These are phyloP conservation scores for Thera obeliscata DNA, from an alignment of 2,888 invertebrate genomes.

Conservation along the genomic window DNA sequence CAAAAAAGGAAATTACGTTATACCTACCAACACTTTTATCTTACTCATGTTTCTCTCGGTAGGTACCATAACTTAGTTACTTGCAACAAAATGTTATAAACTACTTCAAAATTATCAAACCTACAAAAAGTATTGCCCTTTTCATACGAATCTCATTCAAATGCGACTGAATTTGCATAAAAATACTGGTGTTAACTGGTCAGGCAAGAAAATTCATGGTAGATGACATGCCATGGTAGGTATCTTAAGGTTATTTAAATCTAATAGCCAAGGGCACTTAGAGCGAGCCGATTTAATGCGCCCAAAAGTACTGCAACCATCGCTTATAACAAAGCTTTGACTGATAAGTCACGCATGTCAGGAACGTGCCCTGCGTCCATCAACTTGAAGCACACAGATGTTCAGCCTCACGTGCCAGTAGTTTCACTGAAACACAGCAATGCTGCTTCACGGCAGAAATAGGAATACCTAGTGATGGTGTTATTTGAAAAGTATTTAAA, in stretches of 20 bases:
- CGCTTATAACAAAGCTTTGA: background rate
- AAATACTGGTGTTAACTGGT: conserved; percentile 6
- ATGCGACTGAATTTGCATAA: conserved; percentile 20
- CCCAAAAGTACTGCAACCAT: conserved; percentile 15
- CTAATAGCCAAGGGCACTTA: conserved; percentile 21
- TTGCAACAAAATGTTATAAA: background rate
- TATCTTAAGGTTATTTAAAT: conserved; percentile 16
- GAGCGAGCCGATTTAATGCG: conserved; percentile 16
- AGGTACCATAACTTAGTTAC: background rate
- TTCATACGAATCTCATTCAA: conserved; percentile 39
- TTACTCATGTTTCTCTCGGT: conserved; percentile 1
- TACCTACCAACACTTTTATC: background rate
- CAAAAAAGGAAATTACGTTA: background rate
- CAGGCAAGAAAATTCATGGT: conserved; percentile 19
- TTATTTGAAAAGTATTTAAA: no score
- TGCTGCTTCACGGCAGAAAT: no score
- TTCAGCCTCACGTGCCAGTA: no score
- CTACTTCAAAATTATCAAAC: background rate
- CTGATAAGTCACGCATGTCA: no score
- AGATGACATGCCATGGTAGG: background rate
- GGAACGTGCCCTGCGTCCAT: no score
- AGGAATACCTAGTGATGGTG: no score
- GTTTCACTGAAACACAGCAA: no score
- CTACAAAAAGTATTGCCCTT: conserved; percentile 15
- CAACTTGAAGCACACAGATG: no score